Evolutionary conservation across 37 sponge, comb jelly and placozoan species (phyloP), one percentile per base, ranked within the genome.

Genomic region (Mnemiopsis leidyi): DNA sequence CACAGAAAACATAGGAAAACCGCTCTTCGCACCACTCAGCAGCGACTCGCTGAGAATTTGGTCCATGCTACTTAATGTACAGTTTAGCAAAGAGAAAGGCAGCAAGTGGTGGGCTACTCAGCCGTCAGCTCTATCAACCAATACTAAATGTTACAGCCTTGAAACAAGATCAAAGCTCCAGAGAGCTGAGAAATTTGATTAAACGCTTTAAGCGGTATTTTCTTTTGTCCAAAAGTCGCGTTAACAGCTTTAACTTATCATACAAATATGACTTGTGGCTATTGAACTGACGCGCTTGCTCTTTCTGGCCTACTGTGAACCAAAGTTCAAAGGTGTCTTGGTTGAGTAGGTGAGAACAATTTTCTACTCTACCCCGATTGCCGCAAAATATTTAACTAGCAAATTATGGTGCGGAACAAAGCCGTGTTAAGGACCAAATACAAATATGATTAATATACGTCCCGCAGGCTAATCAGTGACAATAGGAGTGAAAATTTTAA

Each of bases 401-500:
- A 32, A 77, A 77, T 77, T 77, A 77, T 71, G 30, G 30, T 77
- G 26, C 79, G 34, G 79, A 77, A 77, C 32, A 77, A 77, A 77
- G 79, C 35, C 79, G 79, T 77, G 79, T 77, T 77, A 77, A 77
- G 79, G 79, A 16, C 79, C 79, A 32, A 77, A 77, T 77, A 77
- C 26, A 77, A 77, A 77, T 77, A 34, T 77, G 79, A 77, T 77
- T 77, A 77, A 77, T 77, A 77, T 31, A 26, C 32, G 79, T 77
- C 79, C 79, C 18, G 20, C 18, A 48, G 36, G 36, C 20, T 77
- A 32, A 77, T 31, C 34, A 32, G 36, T 32, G 79, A 77, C 79
- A 77, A 77, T 77, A 77, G 79, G 79, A 77, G 79, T 77, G 79
- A 77, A 77, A 77, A 77, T 77, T 77, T 77, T 77, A 77, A 77